Conservation (phyloP, 2,797 vertebrate genomes). For the Lepus townsendii region DNA sequence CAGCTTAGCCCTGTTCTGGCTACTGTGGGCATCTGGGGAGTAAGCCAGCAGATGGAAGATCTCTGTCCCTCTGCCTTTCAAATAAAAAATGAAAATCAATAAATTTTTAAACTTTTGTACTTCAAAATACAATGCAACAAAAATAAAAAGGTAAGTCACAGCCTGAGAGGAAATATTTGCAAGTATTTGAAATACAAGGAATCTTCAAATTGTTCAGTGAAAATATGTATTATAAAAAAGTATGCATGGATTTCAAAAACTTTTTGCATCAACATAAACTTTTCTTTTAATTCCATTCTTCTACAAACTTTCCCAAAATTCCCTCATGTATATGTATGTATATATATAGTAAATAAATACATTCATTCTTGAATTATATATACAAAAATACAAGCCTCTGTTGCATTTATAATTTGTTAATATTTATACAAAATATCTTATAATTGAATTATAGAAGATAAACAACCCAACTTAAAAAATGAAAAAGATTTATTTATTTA, state of each 20-base stretch:
- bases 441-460: background rate
- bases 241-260: too few relatives aligned
- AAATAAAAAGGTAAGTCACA: conserved; percentile 12
- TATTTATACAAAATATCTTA: background rate
- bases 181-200: background rate
- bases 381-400: conserved; percentile 18
- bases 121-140: conserved; percentile 39
- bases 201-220: too few relatives aligned
- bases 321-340: background rate
- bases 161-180: conserved; percentile 33
- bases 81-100: background rate
- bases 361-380: conserved; percentile 6
- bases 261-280: too few relatives aligned
- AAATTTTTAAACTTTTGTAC: background rate
- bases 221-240: too few relatives aligned
- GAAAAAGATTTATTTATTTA: background rate
- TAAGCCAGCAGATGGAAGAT: too few relatives aligned
- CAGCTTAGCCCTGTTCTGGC: too few relatives aligned
- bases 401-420: background rate
- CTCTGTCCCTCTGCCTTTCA: background rate
- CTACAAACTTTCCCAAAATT: too few relatives aligned
- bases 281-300: too few relatives aligned
- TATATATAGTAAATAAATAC: background rate
- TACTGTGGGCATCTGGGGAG: too few relatives aligned
- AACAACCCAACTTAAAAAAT: conserved; percentile 23